Conservation (phyloP, 2,113 vertebrate genomes). For the Mormoops blainvillei region DNA sequence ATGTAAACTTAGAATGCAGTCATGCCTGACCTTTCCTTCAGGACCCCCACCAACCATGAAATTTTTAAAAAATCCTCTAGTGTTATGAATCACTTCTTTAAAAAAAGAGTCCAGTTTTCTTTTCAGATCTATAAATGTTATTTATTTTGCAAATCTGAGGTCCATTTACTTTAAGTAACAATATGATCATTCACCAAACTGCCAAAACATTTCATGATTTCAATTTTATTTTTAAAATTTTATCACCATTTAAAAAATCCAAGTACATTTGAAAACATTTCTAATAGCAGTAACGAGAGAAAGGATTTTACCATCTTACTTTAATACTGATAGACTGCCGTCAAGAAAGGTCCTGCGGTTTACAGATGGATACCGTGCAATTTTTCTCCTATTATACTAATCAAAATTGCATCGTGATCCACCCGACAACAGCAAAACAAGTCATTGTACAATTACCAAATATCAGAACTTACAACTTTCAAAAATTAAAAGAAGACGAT, state of each 20-base stretch:
- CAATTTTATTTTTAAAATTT: conserved; percentile 21
- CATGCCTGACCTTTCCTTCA: background rate
- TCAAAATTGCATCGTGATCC: conserved; percentile 97
- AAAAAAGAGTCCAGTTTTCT: background rate
- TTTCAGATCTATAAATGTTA: background rate
- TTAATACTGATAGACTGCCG: background rate
- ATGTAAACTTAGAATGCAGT: background rate
- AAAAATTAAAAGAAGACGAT: conserved; percentile 46
- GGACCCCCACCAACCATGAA: background rate
- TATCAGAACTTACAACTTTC: background rate
- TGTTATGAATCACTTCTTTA: background rate
- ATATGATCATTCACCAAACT: background rate
- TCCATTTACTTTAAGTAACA: conserved; percentile 6
- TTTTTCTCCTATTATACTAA: conserved; percentile 85
- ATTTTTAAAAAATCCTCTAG: background rate
- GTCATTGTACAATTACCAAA: background rate
- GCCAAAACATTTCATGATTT: background rate
- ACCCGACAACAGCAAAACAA: conserved; percentile 95
- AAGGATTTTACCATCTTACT: background rate
- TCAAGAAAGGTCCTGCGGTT: conserved; percentile 87
- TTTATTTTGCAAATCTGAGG: conserved; percentile 55
- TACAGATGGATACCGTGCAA: conserved; percentile 99
- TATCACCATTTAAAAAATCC: background rate
- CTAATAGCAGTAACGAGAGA: background rate
- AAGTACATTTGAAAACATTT: background rate